A percentile compares a stretch with the other conserved stretches of the same genome.
Evolutionary conservation across 1,140 invertebrate genomes (phyloP).

Genomic region (Hyphantria cunea): DNA sequence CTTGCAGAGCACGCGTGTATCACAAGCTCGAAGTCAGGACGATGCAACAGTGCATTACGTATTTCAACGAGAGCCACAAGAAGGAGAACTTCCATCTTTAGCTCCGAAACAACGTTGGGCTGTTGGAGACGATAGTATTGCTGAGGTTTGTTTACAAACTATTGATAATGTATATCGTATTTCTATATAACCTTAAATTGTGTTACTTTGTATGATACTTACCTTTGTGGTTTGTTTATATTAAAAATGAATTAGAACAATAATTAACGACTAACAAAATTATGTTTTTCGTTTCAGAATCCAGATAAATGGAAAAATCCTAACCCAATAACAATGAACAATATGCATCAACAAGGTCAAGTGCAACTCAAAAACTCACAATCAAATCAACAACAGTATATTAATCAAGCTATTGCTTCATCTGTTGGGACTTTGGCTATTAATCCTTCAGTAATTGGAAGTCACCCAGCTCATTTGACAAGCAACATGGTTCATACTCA

Average conservation of each 20-base stretch:
- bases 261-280: not conserved
- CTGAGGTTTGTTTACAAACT: constrained; percentile 82
- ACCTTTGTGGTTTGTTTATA: too few species aligned
- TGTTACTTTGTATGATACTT: not conserved
- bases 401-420: constrained; percentile 81
- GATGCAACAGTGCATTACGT: constrained; percentile 94
- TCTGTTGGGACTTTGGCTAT: constrained; percentile 82
- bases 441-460: constrained; percentile 83
- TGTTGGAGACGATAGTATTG: constrained; percentile 89
- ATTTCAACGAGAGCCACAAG: constrained; percentile 90
- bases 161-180: constrained; percentile 13
- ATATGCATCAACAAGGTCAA: constrained; percentile 66
- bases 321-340: constrained; percentile 71
- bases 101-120: constrained; percentile 90
- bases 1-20: constrained; percentile 66
- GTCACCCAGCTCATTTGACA: constrained; percentile 70
- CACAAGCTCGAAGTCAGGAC: constrained; percentile 86
- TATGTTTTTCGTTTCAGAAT: constrained; percentile 82
- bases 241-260: too few species aligned
- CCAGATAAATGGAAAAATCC: constrained; percentile 88
- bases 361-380: constrained; percentile 80
- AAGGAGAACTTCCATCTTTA: constrained; percentile 87
- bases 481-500: constrained; percentile 80
- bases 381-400: constrained; percentile 81
- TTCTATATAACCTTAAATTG: constrained; percentile 59